phyloP scores from a whole-genome alignment of 2,888 invertebrate species.

The Endotricha flammealis region DNA sequence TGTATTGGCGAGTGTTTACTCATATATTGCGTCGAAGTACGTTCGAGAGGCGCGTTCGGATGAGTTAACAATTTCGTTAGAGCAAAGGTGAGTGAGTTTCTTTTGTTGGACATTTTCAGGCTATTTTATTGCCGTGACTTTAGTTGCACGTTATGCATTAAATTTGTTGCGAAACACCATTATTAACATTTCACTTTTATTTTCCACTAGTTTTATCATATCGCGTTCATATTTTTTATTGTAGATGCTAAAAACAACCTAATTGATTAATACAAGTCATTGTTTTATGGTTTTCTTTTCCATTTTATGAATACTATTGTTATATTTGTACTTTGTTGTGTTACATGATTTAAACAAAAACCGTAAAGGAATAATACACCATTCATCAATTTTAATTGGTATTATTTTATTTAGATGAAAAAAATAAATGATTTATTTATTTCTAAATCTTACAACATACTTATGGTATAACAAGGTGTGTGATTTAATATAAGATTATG shows the following conservation, averaged over 20 bases:
- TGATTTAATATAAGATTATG: too few species aligned
- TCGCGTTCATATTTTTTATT: neutral
- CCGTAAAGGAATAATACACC: too few species aligned
- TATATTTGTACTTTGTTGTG: too few species aligned
- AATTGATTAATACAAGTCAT: too few species aligned
- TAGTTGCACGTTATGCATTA: slow-evolving; percentile 13
- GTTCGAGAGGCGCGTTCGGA: slow-evolving; percentile 37
- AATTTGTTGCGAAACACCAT: neutral
- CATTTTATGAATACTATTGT: too few species aligned
- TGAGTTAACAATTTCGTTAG: slow-evolving; percentile 55
- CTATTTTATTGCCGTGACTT: slow-evolving; percentile 14
- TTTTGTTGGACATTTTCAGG: slow-evolving; percentile 41
- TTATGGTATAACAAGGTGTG: too few species aligned
- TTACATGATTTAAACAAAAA: too few species aligned
- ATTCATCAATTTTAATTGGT: too few species aligned
- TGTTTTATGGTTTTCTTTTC: too few species aligned
- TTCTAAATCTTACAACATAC: too few species aligned
- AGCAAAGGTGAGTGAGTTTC: slow-evolving; percentile 53
- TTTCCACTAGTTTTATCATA: neutral
- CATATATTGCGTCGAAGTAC: slow-evolving; percentile 20
- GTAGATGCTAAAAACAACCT: neutral
- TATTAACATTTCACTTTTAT: neutral
- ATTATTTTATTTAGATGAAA: too few species aligned
- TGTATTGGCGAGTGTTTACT: slow-evolving; percentile 25
- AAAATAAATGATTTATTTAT: too few species aligned